Evolutionary conservation across 2,888 invertebrate genomes (phyloP), one percentile per base, ranked within the genome.

Genomic region (Trilocha varians): DNA sequence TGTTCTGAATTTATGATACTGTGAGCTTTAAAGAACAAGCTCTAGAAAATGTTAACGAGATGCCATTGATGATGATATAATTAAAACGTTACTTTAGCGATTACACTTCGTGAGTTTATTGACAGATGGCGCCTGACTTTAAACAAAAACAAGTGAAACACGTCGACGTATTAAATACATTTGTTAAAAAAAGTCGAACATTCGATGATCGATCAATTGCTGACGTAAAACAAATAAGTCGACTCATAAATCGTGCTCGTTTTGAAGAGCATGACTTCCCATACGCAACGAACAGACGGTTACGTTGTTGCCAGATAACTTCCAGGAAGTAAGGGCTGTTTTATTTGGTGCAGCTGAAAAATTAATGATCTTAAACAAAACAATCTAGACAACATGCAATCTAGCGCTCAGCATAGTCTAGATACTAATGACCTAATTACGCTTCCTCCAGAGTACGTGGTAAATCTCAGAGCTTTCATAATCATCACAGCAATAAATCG

Each of bases 171-270:
- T 39, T 39, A 44, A 44, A 41, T 65, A 67, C 62, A 71, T 72
- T 73, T 67, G 75, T 55, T 66, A 61, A 59, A 65, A 70, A 64
- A 59, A 57, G 59, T 62, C 59, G 45, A 62, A 62, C 68, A 55
- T 59, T 62, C 70, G 71, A 72, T 76, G 74, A 82, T 83, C 76
- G 73, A 82, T 82, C 77, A 80, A 75, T 68, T 65, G 64, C 68
- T 75, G 78, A 79, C 76, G 75, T 77, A 75, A 75, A 82, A 78
- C 78, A 79, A 80, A 82, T 82, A 80, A 72, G 70, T 67, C 64
- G 57, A 56, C 56, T 57, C 59, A 71, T 72, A 68, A 71, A 73
- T 72, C 70, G 74, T 72, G 66, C 61, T 48, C 56, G 57, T 55
- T 65, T 64, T 65, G 65, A 60, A 64, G 65, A 57, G 59, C 56